Evolutionary conservation across 2,797 vertebrate genomes (phyloP).

Genomic region (Galagoides demidoff): DNA sequence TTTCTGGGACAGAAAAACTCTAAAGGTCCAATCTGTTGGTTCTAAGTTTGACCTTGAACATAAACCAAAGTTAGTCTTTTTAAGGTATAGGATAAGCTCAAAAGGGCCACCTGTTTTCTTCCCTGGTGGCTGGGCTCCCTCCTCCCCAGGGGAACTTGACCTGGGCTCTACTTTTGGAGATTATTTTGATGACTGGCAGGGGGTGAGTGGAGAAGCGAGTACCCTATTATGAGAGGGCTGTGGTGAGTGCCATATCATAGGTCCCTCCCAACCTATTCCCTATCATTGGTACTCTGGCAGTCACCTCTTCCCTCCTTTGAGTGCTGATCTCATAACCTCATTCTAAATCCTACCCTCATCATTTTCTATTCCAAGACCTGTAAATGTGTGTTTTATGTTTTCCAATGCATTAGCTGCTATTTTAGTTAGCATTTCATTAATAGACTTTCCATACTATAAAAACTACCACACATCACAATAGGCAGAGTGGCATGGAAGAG

Average conservation of each 20-base stretch:
- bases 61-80: slow-evolving; percentile 34
- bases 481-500: not conserved
- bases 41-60: slow-evolving; percentile 35
- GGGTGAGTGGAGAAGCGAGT: not conserved
- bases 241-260: not conserved
- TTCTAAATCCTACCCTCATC: not conserved
- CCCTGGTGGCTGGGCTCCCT: not conserved
- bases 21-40: not conserved
- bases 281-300: not conserved
- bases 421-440: slow-evolving; percentile 71
- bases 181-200: not conserved
- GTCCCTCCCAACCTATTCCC: not conserved
- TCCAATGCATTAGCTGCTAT: slow-evolving; percentile 38
- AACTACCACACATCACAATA: not conserved
- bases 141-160: not conserved
- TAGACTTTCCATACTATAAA: slow-evolving; percentile 50
- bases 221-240: not conserved
- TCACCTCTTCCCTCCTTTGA: not conserved
- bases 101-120: not conserved
- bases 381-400: slow-evolving; percentile 51
- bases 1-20: slow-evolving; percentile 17
- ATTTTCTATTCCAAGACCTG: slow-evolving; percentile 32
- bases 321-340: not conserved
- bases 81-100: not conserved
- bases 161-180: not conserved